A percentile compares a stretch with the other conserved stretches of the same genome.
Evolutionary conservation across 2,888 invertebrate genomes (phyloP).

Genomic region (Melanargia galathea): DNA sequence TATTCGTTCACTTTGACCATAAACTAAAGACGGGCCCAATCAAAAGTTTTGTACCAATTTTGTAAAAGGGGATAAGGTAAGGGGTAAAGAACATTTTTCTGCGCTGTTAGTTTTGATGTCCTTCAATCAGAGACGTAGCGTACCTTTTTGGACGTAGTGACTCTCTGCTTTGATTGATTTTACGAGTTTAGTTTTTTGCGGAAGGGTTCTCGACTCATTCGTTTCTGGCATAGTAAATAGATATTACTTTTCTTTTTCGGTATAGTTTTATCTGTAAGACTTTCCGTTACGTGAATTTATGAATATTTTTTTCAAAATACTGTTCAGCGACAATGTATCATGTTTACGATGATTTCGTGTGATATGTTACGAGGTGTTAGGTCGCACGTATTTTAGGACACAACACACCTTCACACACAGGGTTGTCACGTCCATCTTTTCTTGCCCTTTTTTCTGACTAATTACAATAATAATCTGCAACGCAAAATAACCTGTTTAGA

Average conservation of each 20-base stretch:
- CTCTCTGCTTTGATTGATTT: constrained; percentile 40
- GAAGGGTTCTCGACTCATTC: constrained; percentile 13
- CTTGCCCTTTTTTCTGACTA: not conserved
- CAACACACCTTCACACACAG: not conserved
- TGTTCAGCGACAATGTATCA: not conserved
- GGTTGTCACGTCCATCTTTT: constrained; percentile 1
- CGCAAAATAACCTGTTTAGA: not conserved
- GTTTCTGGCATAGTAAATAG: not conserved
- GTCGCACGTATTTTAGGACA: not conserved
- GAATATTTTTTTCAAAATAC: too few species aligned
- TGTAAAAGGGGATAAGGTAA: constrained; percentile 38
- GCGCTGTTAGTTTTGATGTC: constrained; percentile 60
- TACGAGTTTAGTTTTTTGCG: constrained; percentile 29
- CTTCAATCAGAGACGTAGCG: constrained; percentile 50
- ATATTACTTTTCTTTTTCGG: not conserved
- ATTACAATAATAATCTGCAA: not conserved
- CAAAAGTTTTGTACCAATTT: constrained; percentile 28
- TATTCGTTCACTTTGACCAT: constrained; percentile 14
- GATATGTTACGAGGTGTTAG: constrained; percentile 9
- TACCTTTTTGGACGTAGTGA: constrained; percentile 44
- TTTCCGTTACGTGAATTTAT: too few species aligned
- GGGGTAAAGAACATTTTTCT: constrained; percentile 62
- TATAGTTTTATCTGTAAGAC: not conserved
- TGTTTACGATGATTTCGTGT: constrained; percentile 3
- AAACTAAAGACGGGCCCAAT: constrained; percentile 22